Conservation (phyloP, 1,140 invertebrate species). For the Idris sp. region DNA sequence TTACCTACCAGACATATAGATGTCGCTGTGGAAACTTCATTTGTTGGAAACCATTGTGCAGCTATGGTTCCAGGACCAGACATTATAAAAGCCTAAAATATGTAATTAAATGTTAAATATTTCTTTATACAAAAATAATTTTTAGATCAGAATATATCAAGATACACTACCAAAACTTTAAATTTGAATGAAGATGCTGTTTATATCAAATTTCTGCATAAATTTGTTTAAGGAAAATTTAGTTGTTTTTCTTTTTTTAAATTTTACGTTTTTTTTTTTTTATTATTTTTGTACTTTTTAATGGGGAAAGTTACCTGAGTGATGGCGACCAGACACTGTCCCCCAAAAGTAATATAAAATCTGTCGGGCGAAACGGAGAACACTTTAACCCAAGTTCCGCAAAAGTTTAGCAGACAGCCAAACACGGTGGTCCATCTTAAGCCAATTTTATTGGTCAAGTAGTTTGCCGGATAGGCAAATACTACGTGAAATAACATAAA, state of each 20-base stretch:
- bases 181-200: no score
- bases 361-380: constrained; percentile 79
- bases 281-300: no score
- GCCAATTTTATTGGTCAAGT: constrained; percentile 78
- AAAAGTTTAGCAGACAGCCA: constrained; percentile 71
- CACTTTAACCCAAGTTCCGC: constrained; percentile 87
- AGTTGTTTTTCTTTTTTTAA: no score
- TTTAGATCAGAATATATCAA: no score
- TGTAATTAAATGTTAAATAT: not conserved
- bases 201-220: no score
- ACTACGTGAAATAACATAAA: constrained; percentile 86
- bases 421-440: constrained; percentile 74
- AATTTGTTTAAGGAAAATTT: no score
- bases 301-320: no score
- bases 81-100: constrained; percentile 80
- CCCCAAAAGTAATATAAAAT: constrained; percentile 83
- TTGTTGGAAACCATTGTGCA: constrained; percentile 79
- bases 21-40: constrained; percentile 86
- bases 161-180: no score
- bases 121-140: no score
- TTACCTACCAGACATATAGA: constrained; percentile 88
- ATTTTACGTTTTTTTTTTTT: no score
- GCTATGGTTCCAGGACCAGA: constrained; percentile 86
- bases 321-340: constrained; percentile 84
- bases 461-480: constrained; percentile 84